A percentile compares a stretch with the other conserved stretches of the same genome.
phyloP scores from a whole-genome alignment of 2,797 vertebrate genomes.

The Caiman crocodilus region DNA sequence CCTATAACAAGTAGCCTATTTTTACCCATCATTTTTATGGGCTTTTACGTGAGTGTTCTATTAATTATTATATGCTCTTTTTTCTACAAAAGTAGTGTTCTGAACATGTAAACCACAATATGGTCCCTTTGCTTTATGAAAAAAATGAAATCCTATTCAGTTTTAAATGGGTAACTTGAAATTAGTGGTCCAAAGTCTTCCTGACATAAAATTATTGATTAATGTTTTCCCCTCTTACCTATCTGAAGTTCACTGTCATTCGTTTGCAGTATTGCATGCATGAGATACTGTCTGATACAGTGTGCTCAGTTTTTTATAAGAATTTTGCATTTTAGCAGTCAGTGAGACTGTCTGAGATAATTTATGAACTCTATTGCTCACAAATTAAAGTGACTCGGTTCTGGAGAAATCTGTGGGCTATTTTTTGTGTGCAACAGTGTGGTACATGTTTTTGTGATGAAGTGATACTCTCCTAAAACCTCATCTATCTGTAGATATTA shows the following conservation, averaged over 20 bases:
- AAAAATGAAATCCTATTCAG: background rate
- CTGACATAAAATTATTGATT: background rate
- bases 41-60: no score
- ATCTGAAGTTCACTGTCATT: background rate
- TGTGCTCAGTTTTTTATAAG: background rate
- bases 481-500: constrained; percentile 20
- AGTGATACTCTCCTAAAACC: background rate
- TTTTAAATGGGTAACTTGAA: background rate
- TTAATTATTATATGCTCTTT: no score
- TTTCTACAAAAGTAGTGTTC: no score
- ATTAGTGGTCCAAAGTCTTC: background rate
- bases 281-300: background rate
- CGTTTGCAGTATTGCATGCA: background rate
- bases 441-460: background rate
- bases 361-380: constrained; percentile 3
- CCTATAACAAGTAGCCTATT: no score
- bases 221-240: background rate
- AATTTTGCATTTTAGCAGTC: constrained; percentile 17
- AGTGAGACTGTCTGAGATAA: constrained; percentile 1
- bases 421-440: background rate
- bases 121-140: background rate
- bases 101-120: background rate
- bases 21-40: no score
- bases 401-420: background rate
- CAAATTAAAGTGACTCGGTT: constrained; percentile 10